These are phyloP conservation scores for Dermochelys coriacea DNA, from an alignment of 2,797 vertebrate species.

Conservation along the genomic window DNA sequence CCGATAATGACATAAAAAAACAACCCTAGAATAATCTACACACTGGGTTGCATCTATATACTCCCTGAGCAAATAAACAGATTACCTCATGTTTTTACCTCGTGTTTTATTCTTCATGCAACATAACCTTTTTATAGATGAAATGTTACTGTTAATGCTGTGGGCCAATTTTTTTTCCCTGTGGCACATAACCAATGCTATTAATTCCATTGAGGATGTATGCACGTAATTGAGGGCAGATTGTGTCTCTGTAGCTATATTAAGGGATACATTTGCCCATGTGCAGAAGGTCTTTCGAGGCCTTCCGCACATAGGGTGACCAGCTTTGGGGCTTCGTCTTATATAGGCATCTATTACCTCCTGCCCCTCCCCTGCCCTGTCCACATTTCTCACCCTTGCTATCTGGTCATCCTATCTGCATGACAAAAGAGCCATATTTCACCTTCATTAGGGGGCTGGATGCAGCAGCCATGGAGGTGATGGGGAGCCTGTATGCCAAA, in stretches of 20 bases:
- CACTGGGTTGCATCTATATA: slow-evolving; percentile 45
- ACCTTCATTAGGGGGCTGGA: neutral
- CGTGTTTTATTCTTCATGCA: slow-evolving; percentile 74
- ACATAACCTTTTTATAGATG: slow-evolving; percentile 31
- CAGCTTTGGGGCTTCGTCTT: neutral
- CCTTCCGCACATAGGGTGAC: neutral
- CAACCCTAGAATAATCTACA: slow-evolving; percentile 52
- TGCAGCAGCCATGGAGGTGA: neutral
- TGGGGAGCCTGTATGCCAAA: neutral
- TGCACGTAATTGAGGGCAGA: neutral
- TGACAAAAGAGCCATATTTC: neutral
- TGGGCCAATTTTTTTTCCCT: rapidly evolving
- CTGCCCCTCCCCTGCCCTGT: no score
- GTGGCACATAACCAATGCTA: neutral
- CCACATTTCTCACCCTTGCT: neutral
- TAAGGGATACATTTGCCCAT: neutral
- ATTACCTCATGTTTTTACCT: slow-evolving; percentile 71
- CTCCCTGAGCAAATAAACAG: slow-evolving; percentile 65
- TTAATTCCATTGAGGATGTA: neutral
- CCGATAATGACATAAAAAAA: slow-evolving; percentile 58
- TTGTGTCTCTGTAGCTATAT: neutral
- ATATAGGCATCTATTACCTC: neutral
- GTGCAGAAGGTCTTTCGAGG: neutral
- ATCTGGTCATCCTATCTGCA: neutral
- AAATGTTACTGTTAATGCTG: slow-evolving; percentile 12